Evolutionary conservation across 2,113 vertebrate genomes (phyloP), one percentile per base, ranked within the genome.

Genomic region (Catagonus wagneri): DNA sequence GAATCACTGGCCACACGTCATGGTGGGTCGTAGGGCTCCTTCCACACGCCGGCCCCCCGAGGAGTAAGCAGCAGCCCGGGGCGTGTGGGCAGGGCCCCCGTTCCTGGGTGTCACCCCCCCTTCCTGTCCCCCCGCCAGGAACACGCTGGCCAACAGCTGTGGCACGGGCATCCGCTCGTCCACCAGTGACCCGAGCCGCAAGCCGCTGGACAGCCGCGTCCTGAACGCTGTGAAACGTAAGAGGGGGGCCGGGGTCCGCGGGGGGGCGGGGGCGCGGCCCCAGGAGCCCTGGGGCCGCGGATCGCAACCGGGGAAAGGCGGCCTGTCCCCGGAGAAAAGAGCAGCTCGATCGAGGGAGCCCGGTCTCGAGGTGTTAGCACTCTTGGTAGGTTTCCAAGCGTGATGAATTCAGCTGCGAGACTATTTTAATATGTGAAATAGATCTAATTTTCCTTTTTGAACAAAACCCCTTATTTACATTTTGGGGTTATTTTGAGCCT

Each of bases 141-240:
- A 99, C 98, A 99, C 99, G 0, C 98, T 99, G 97, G 99, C 99
- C 98, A 99, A 99, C 98, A 99, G 99, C 98, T 99, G 99, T 0
- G 99, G 99, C 81, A 99, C 99, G 1, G 99, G 99, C 88, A 99
- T 99, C 96, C 99, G 99, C 50, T 99, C 99, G 0, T 99, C 99
- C 74, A 99, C 99, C 13, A 99, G 99, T 16, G 99, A 99, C 97
- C 99, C 99, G 0, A 99, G 99, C 98, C 98, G 99, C 94, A 99
- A 99, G 94, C 99, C 99, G 0, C 98, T 99, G 98, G 99, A 99
- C 98, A 99, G 99, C 98, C 98, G 99, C 5, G 99, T 99, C 89
- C 98, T 99, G 27, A 99, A 99, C 4, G 99, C 99, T 19, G 99
- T 99, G 88, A 99, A 99, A 99, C 85, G 99, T 99, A 98, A 99